These are phyloP conservation scores for Panagrolaimus sp. DNA, from an alignment of 1,140 invertebrate species.

Conservation along the genomic window DNA sequence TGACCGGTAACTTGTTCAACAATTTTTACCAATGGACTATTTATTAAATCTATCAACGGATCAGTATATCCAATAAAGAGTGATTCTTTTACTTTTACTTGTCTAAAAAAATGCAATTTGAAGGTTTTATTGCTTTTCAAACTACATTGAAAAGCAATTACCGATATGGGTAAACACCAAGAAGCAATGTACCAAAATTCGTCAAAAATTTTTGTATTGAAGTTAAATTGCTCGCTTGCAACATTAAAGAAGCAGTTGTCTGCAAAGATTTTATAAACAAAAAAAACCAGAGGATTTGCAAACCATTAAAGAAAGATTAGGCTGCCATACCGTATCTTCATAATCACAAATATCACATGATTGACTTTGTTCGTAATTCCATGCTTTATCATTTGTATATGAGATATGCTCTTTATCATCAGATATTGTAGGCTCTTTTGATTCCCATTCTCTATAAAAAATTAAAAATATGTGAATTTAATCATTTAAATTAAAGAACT, in stretches of 20 bases:
- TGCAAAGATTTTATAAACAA: not conserved
- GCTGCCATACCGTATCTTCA: not conserved
- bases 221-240: not conserved
- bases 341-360: not conserved
- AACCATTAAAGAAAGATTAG: not conserved
- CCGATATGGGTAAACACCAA: not conserved
- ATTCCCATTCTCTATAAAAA: conserved; percentile 7
- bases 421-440: not conserved
- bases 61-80: conserved; percentile 2
- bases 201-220: not conserved
- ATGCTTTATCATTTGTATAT: conserved; percentile 4
- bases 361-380: not conserved
- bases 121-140: not conserved
- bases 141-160: too few relatives aligned
- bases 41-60: not conserved
- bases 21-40: not conserved
- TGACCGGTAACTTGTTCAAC: not conserved
- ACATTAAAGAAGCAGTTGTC: not conserved
- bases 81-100: not conserved
- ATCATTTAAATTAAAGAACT: too few relatives aligned
- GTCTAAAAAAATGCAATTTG: not conserved
- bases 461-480: too few relatives aligned
- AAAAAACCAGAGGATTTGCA: not conserved
- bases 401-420: not conserved
- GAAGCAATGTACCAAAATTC: not conserved